Evolutionary conservation across 2,888 invertebrate species (phyloP), one percentile per base, ranked within the genome.

Genomic region (Plagiodera versicolora): DNA sequence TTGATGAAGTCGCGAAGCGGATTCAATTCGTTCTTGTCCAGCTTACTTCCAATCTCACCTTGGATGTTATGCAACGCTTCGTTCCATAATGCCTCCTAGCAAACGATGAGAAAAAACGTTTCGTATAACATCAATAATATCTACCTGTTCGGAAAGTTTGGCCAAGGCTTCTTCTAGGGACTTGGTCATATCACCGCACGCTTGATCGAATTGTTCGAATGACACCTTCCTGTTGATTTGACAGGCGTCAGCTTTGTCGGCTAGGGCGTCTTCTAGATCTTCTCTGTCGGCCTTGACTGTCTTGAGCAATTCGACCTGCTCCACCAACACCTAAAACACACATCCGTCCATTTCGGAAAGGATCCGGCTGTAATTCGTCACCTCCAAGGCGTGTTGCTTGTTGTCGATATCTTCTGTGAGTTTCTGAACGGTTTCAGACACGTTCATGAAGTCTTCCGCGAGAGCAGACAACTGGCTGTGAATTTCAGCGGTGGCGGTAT

Each of bases 201-300:
- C 87, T 53, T 85, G 83, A 68, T 89, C 88, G 74, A 91, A 87
- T 72, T 88, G 86, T 62, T 89, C 89, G 63, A 87, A 83, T 0
- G 90, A 90, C 6, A 91, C 90, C 74, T 91, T 91, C 44, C 87
- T 83, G 56, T 89, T 87, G 59, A 91, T 79, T 74, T 85, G 82
- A 1, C 85, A 84, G 52, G 87, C 81, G 74, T 91, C 90, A 0
- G 90, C 91, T 77, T 91, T 91, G 58, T 89, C 88, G 0, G 90
- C 89, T 68, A 91, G 81, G 1, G 89, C 86, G 62, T 89, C 88
- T 59, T 87, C 86, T 68, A 91, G 82, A 67, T 89, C 89, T 67
- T 87, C 87, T 63, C 87, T 86, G 68, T 90, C 89, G 3, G 90
- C 84, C 77, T 91, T 91, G 0, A 86, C 81, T 0, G 82, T 83